Conservation (phyloP, 2,888 invertebrate species). For the Drosophila phalerata region DNA sequence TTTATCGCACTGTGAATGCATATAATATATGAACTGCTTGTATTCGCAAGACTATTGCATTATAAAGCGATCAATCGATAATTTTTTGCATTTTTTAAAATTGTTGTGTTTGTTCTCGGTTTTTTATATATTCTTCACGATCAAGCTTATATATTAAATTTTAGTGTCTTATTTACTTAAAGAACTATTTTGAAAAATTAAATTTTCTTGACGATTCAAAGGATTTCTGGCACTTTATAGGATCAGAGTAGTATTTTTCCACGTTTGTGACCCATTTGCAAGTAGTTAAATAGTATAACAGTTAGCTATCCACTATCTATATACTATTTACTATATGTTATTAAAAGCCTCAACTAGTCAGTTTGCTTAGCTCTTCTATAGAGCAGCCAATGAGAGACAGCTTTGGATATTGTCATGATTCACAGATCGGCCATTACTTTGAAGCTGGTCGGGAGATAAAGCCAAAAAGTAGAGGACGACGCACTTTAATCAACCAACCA, state of each 20-base stretch:
- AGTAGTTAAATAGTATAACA: neutral
- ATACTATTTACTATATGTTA: neutral
- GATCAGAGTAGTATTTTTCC: neutral
- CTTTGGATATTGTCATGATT: constrained; percentile 16
- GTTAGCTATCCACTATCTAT: neutral
- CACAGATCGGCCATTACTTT: constrained; percentile 47
- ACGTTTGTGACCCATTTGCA: neutral
- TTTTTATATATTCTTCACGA: too few relatives aligned
- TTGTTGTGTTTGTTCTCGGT: too few relatives aligned
- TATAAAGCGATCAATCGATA: too few relatives aligned
- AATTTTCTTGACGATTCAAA: too few relatives aligned
- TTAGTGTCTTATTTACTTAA: too few relatives aligned
- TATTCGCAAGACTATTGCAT: too few relatives aligned
- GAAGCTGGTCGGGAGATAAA: constrained; percentile 32
- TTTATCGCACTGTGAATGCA: too few relatives aligned
- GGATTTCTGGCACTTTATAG: neutral
- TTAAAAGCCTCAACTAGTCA: neutral
- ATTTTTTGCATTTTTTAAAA: too few relatives aligned
- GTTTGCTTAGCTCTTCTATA: constrained; percentile 23
- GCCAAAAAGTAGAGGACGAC: constrained; percentile 43
- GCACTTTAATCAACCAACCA: constrained; percentile 81
- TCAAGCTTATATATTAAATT: too few relatives aligned
- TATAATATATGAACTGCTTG: too few relatives aligned
- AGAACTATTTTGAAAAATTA: too few relatives aligned
- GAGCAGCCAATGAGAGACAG: constrained; percentile 41